Evolutionary conservation across 1,140 invertebrate species (phyloP).

Genomic region (Planococcus citri): DNA sequence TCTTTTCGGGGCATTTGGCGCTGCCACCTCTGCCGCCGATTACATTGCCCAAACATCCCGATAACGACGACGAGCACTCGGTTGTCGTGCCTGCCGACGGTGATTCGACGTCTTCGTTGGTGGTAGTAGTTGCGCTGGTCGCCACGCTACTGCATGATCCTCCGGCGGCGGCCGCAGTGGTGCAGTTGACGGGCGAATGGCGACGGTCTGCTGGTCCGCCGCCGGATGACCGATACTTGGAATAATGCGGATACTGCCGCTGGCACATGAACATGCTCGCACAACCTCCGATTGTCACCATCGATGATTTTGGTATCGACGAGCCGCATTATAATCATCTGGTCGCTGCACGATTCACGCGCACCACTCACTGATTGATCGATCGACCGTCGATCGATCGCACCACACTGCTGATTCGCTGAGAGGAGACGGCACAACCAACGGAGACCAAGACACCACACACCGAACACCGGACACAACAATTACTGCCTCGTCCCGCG

Average conservation of each 20-base stretch:
- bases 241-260: not conserved
- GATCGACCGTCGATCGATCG: too few species aligned
- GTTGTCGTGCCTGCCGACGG: not conserved
- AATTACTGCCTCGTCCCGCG: too few species aligned
- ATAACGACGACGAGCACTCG: conserved; percentile 10
- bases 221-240: not conserved
- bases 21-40: not conserved
- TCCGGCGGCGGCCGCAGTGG: too few species aligned
- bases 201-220: not conserved
- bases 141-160: too few species aligned
- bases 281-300: not conserved
- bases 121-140: not conserved
- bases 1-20: not conserved
- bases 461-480: too few species aligned
- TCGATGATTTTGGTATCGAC: too few species aligned
- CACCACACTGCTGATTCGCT: too few species aligned
- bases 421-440: too few species aligned
- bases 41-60: not conserved
- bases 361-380: too few species aligned
- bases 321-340: not conserved
- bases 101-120: not conserved
- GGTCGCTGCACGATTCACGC: too few species aligned
- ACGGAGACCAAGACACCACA: too few species aligned
- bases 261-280: not conserved
- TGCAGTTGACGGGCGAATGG: not conserved